phyloP scores from a whole-genome alignment of 2,888 invertebrate species.

The Scaptomyza flava region DNA sequence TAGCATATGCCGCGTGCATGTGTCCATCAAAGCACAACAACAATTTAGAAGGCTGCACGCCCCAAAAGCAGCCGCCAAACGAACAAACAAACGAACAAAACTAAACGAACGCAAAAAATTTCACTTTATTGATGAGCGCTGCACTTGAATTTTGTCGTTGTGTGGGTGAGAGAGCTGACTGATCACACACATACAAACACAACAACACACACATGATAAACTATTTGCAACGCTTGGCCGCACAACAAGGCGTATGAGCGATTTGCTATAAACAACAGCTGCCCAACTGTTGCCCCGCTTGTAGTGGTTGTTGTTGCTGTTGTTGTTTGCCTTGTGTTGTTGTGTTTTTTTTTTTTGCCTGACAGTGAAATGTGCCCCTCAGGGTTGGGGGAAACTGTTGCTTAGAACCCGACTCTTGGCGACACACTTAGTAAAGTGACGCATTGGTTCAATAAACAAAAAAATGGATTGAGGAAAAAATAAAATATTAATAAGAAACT shows the following conservation, averaged over 20 bases:
- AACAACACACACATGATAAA: slow-evolving; percentile 34
- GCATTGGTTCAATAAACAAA: slow-evolving; percentile 9
- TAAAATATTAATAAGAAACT: background rate
- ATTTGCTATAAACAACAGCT: slow-evolving; percentile 71
- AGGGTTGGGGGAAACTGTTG: slow-evolving; percentile 39
- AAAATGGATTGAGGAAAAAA: background rate
- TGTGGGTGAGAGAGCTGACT: slow-evolving; percentile 46
- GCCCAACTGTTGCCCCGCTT: slow-evolving; percentile 23
- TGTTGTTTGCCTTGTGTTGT: slow-evolving; percentile 47
- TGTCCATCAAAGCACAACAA: slow-evolving; percentile 54
- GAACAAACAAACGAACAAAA: slow-evolving; percentile 36
- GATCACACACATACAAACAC: slow-evolving; percentile 29
- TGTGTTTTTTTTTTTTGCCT: slow-evolving; percentile 7
- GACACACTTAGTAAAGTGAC: slow-evolving; percentile 9
- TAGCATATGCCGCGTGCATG: slow-evolving; percentile 56
- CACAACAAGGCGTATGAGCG: slow-evolving; percentile 77
- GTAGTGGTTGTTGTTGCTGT: background rate
- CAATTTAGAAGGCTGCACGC: slow-evolving; percentile 53
- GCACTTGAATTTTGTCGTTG: slow-evolving; percentile 68
- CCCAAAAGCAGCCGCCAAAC: slow-evolving; percentile 49
- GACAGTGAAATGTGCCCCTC: slow-evolving; percentile 50
- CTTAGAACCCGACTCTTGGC: slow-evolving; percentile 16
- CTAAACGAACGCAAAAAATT: slow-evolving; percentile 52
- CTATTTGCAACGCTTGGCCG: slow-evolving; percentile 71
- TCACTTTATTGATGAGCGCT: slow-evolving; percentile 75